Evolutionary conservation across 2,797 vertebrate species (phyloP).

Genomic region (Pangasius mekongensis): DNA sequence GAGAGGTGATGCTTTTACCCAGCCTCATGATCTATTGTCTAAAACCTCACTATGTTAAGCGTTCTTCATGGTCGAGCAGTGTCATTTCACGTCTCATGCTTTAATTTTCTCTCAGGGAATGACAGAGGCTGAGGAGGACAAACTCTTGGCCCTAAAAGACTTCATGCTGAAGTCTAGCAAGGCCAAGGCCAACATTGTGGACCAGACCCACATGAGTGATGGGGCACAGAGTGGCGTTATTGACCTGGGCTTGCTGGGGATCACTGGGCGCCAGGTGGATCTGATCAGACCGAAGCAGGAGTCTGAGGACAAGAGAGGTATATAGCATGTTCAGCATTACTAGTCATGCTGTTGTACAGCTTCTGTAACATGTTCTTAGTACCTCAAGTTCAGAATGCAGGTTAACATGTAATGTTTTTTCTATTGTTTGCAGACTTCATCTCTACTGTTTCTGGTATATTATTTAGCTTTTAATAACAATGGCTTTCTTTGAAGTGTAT

Average conservation of each 20-base stretch:
- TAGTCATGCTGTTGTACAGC: neutral
- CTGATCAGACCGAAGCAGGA: slow-evolving; percentile 90
- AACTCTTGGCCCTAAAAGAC: slow-evolving; percentile 93
- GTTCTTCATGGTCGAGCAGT: neutral
- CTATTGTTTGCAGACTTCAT: slow-evolving; percentile 56
- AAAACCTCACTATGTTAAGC: neutral
- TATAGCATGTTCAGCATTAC: slow-evolving; percentile 49
- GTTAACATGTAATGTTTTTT: slow-evolving; percentile 20
- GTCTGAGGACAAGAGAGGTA: slow-evolving; percentile 91
- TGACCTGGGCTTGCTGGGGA: slow-evolving; percentile 84
- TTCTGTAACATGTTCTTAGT: neutral
- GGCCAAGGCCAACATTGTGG: slow-evolving; percentile 93
- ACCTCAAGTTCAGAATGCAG: neutral
- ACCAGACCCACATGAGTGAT: slow-evolving; percentile 89
- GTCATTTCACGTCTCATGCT: neutral
- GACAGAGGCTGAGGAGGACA: slow-evolving; percentile 96
- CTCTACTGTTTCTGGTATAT: slow-evolving; percentile 54
- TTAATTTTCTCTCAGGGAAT: slow-evolving; percentile 81
- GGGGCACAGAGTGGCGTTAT: slow-evolving; percentile 86
- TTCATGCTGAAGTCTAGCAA: slow-evolving; percentile 98
- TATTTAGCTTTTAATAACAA: slow-evolving; percentile 40
- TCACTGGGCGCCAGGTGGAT: slow-evolving; percentile 91
- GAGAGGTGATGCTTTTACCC: neutral
- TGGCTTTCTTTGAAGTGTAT: slow-evolving; percentile 42
- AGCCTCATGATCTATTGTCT: neutral